A percentile compares a stretch with the other conserved stretches of the same genome.
Evolutionary conservation across 2,888 invertebrate genomes (phyloP).

Genomic region (Trichopoda pennipes): DNA sequence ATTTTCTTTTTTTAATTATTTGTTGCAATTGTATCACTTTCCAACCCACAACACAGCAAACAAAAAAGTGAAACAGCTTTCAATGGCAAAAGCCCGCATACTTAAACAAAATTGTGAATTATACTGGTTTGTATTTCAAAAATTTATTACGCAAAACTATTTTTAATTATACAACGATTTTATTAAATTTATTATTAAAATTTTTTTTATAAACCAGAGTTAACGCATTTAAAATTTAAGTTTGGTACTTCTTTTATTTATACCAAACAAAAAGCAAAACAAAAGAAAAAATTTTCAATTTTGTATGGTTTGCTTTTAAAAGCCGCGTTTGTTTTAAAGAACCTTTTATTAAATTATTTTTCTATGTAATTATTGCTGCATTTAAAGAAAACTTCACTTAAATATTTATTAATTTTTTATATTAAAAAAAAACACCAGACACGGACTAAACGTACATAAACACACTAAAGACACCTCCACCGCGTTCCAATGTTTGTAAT

Average conservation of each 20-base stretch:
- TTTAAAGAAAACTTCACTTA: neutral
- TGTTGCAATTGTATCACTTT: constrained; percentile 54
- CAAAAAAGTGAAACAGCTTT: constrained; percentile 14
- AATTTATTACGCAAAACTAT: no score
- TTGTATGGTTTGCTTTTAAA: neutral
- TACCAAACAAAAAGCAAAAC: neutral
- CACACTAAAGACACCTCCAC: constrained; percentile 71
- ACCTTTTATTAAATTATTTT: constrained; percentile 3
- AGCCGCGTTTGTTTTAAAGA: neutral
- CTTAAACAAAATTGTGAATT: no score
- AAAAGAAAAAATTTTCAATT: neutral
- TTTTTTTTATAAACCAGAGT: no score
- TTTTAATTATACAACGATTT: no score
- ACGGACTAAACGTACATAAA: constrained; percentile 45
- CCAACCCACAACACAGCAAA: neutral
- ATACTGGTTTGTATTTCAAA: no score
- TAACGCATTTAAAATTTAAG: no score
- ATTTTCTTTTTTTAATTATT: constrained; percentile 60
- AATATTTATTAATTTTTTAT: neutral
- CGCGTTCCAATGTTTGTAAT: constrained; percentile 73
- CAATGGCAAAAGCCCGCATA: neutral
- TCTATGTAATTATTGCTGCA: neutral
- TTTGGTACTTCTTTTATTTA: neutral
- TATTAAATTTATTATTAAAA: no score
- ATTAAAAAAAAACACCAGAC: constrained; percentile 25